Evolutionary conservation across 2,113 vertebrate species (phyloP), one percentile per base, ranked within the genome.

Genomic region (Thalassarche chlororhynchos): DNA sequence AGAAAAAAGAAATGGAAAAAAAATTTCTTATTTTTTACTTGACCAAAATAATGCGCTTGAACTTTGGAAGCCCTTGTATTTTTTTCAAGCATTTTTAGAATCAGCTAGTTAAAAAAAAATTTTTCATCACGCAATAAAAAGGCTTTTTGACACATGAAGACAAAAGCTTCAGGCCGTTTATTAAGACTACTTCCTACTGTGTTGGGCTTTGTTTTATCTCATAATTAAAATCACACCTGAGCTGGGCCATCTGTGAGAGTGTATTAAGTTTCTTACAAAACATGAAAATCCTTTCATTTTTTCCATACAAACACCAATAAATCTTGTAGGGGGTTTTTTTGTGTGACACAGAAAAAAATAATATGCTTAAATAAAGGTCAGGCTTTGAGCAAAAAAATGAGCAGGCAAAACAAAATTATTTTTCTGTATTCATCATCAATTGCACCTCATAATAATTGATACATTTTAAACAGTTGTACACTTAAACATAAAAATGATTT

Each of bases 141-240:
- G 93, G 85, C 62, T 95, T 96, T 97, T 97, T 96, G 98, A 98
- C 83, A 86, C 94, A 89, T 87, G 89, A 97, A 98, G 98, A 98
- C 97, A 98, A 98, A 98, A 97, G 97, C 97, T 97, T 96, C 89
- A 95, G 96, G 98, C 94, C 95, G 74, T 98, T 98, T 98, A 98
- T 98, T 98, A 98, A 97, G 97, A 98, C 17, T 98, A 98, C 97
- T 97, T 97, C 98, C 98, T 95, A 97, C 97, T 95, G 97, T 96
- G 97, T 87, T 94, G 95, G 93, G 97, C 98, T 98, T 97, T 96
- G 96, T 96, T 98, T 96, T 97, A 96, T 94, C 96, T 97, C 92
- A 91, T 98, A 98, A 98, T 98, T 98, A 98, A 98, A 98, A 98
- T 97, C 93, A 95, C 98, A 98, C 98, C 98, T 98, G 97, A 98